Evolutionary conservation across 2,888 invertebrate species (phyloP), one percentile per base, ranked within the genome.

Genomic region (Acronicta alni): DNA sequence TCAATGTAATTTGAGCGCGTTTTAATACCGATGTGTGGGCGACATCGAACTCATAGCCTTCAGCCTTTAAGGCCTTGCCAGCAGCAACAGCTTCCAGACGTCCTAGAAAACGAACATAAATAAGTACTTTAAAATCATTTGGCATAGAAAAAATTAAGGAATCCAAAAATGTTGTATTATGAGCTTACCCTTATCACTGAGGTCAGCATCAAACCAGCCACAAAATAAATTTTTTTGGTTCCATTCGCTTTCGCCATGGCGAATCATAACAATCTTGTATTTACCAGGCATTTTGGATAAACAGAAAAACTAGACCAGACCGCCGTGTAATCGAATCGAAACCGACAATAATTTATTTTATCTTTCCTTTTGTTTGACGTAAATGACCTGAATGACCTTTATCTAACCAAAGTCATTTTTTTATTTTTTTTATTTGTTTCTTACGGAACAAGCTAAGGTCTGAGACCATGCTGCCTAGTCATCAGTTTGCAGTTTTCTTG

Each of bases 21-120:
- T 96, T 96, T 63, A 98, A 85, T 5, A 97, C 96, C 0, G 98
- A 98, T 0, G 98, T 97, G 82, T 97, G 97, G 0, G 97, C 97
- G 0, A 97, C 83, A 83, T 98, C 98, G 79, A 98, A 98, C 75
- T 95, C 94, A 69, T 96, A 95, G 1, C 96, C 95, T 20, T 96
- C 96, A 0, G 96, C 93, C 80, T 96, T 96, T 38, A 98, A 84
- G 2, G 97, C 96, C 79, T 96, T 96, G 6, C 97, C 97, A 7
- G 97, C 97, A 8, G 95, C 90, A 10, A 89, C 63, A 6, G 97
- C 97, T 90, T 97, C 97, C 30, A 94, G 90, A 48, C 95, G 94
- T 43, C 97, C 97, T 96, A 16, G 7, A 35, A 57, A 17, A 42
- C n/a, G 4, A 49, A 30, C 14, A 37, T 8, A 41, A 17, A 17